Evolutionary conservation across 2,888 invertebrate genomes (phyloP), one percentile per base, ranked within the genome.

Genomic region (Stenolophus ochropezus): DNA sequence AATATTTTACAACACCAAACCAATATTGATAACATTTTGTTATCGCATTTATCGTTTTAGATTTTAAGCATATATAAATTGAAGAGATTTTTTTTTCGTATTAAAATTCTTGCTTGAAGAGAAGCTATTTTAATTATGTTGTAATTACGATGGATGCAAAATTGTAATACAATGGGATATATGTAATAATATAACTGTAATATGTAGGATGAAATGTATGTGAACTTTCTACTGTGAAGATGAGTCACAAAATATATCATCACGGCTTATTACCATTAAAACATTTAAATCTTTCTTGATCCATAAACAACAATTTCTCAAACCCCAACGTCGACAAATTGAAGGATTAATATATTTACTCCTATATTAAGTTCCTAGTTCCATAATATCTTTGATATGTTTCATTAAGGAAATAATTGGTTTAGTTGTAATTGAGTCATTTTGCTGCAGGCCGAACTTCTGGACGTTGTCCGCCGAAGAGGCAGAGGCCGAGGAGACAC

Each of bases 401-500:
- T n/a, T n/a, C n/a, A n/a, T n/a, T n/a, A n/a, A n/a, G n/a, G n/a
- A n/a, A n/a, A n/a, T n/a, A n/a, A n/a, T n/a, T n/a, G n/a, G n/a
- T n/a, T 76, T 56, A 27, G 14, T 53, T 14, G 25, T 75, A 82
- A 73, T 74, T 82, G 69, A 84, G 90, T 88, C 8, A n/a, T 14
- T 56, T 65, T n/a, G 1, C 5, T 65, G 14, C 90, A 95, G 95
- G 94, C 94, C 88, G 95, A 95, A 91, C 90, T 95, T 87, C 93
- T 93, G 85, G 94, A 94, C 90, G 94, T 93, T 84, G 91, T 95
- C 85, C 90, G 92, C 84, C 91, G 94, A 85, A 89, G 90, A 85
- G 90, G 93, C 80, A 90, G 93, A 84, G 92, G 93, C 85, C 92
- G 94, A 65, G 94, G 93, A 14, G 94, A 94, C 88, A 93, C 92